Base-by-base conservation (phyloP, 1,140 invertebrate genomes). In the Sweltsa coloradensis region DNA sequence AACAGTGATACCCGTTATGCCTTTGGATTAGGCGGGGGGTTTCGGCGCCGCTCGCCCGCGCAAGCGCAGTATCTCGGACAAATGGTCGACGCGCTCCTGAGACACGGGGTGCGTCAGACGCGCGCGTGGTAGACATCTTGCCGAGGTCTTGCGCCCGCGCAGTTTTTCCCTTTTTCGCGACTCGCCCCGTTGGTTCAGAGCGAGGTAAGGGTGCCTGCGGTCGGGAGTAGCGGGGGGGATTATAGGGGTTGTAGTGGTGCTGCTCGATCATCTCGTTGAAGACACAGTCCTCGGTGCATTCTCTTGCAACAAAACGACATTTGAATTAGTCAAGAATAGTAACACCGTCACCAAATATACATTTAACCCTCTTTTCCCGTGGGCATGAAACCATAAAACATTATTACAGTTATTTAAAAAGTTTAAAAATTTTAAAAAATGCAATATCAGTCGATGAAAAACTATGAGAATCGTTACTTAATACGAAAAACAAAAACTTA, bases 161-260 rank as follows among this genome's bases (percentile, higher is more conserved):
- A 76, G 77, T 18, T 83, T 70, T 64, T 81, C 75, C 29, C 83
- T 78, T 52, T 75, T 74, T 19, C 83, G 68, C 48, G 83, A 75
- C 54, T 72, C 67, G 3, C 86, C 86, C 31, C 70, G 64, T 49
- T 76, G 75, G 60, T 85, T 82, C 34, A 89, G 64, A 21, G 82
- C 86, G 56, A 89, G 66, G 64, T 84, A 89, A 48, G 79, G 67
- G 1, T 81, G 83, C 52, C 79, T 76, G 53, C 73, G 73, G 11
- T 69, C 63, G 55, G 7, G 81, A 83, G 71, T 85, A 82, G 60
- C 76, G 75, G 44, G 72, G 74, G 45, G 81, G 84, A 52, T 81
- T 83, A 66, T 89, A 90, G 5, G 82, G 83, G 64, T 88, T 89
- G 72, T 88, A 89, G 61, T 85, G 79, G 62, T 87, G 80, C 60